A percentile compares a stretch with the other conserved stretches of the same genome.
These are phyloP conservation scores for Meriones psammophilus DNA, from an alignment of 2,797 vertebrate species.

Conservation along the genomic window DNA sequence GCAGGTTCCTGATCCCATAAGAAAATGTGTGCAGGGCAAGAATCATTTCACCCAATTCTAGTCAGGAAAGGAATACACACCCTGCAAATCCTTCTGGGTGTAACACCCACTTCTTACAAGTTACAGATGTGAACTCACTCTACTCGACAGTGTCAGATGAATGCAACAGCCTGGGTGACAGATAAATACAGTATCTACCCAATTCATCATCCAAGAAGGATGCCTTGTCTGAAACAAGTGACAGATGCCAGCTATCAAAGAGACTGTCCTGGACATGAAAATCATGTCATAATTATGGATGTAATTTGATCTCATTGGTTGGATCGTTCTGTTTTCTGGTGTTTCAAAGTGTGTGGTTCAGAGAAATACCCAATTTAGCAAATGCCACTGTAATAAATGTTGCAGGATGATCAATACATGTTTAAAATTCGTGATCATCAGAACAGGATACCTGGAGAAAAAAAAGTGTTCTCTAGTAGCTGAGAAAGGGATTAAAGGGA, in stretches of 20 bases:
- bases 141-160: not conserved
- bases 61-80: too few relatives aligned
- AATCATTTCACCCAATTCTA: not conserved
- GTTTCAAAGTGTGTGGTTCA: not conserved
- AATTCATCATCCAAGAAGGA: not conserved
- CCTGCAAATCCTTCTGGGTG: not conserved
- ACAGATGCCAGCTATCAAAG: not conserved
- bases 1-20: not conserved
- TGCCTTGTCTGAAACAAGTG: constrained; percentile 11
- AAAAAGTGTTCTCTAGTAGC: too few relatives aligned
- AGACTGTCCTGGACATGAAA: not conserved
- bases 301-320: constrained; percentile 3
- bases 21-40: not conserved
- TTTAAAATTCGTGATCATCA: not conserved
- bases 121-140: not conserved
- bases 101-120: not conserved
- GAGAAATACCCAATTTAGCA: not conserved
- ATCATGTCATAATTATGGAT: not conserved
- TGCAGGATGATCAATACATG: not conserved
- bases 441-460: not conserved
- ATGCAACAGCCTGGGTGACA: not conserved
- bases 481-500: not conserved
- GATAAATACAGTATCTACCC: not conserved
- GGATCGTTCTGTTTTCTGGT: not conserved
- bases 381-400: not conserved